A percentile compares a stretch with the other conserved stretches of the same genome.
Evolutionary conservation across 2,113 vertebrate species (phyloP).

Genomic region (Scophthalmus maximus): DNA sequence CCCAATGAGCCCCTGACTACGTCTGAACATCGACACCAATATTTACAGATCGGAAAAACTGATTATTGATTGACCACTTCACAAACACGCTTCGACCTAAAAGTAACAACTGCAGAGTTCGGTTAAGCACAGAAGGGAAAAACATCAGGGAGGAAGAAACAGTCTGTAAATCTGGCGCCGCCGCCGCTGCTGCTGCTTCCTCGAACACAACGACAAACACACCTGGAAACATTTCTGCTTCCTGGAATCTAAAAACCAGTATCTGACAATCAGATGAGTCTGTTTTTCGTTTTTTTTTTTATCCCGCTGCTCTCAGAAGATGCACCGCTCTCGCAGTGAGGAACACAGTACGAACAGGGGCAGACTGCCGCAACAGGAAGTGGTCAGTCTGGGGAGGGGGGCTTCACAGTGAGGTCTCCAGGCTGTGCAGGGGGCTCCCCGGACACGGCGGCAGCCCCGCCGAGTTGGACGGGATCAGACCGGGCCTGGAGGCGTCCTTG

Average conservation of each 20-base stretch:
- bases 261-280: conserved; percentile 38
- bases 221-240: conserved; percentile 20
- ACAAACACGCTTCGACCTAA: conserved; percentile 62
- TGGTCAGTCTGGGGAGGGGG: neutral
- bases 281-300: conserved; percentile 23
- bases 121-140: conserved; percentile 31
- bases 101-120: conserved; percentile 55
- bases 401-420: conserved; percentile 97
- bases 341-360: conserved; percentile 10
- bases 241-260: conserved; percentile 27
- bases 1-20: conserved; percentile 87
- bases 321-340: neutral
- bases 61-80: conserved; percentile 44
- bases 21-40: conserved; percentile 67
- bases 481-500: conserved; percentile 88
- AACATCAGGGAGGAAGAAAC: conserved; percentile 2
- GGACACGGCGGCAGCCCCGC: conserved; percentile 87
- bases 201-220: conserved; percentile 25
- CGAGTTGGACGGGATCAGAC: conserved; percentile 67
- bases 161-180: conserved; percentile 20
- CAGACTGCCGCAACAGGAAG: neutral
- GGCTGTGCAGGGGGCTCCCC: conserved; percentile 97
- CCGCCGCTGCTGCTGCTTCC: neutral
- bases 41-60: conserved; percentile 61
- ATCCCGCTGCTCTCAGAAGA: conserved; percentile 9